Conservation (phyloP, 1,140 invertebrate genomes). For the Steinernema khuongi region DNA sequence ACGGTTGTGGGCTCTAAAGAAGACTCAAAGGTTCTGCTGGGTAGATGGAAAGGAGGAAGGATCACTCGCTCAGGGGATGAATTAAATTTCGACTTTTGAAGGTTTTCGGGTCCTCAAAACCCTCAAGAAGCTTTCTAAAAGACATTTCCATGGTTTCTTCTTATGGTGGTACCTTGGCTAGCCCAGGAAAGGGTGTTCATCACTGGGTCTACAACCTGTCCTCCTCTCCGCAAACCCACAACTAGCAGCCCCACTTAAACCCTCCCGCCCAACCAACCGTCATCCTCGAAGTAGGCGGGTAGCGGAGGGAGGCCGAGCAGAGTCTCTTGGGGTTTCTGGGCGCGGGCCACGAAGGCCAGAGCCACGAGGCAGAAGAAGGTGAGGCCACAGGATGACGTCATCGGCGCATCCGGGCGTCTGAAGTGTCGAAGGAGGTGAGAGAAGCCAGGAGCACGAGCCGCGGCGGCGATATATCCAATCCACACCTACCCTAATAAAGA, state of each 20-base stretch:
- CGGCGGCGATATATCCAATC: conserved; percentile 12
- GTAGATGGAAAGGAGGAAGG: no score
- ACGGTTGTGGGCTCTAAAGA: neutral
- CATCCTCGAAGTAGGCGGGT: conserved; percentile 4
- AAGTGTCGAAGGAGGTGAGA: neutral
- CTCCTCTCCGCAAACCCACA: neutral
- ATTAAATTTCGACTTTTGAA: neutral
- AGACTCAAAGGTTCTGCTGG: no score
- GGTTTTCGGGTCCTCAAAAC: neutral
- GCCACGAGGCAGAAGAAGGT: neutral
- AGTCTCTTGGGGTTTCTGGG: neutral
- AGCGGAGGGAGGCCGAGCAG: neutral
- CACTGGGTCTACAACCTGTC: no score
- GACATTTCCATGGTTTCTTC: no score
- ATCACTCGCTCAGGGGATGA: no score
- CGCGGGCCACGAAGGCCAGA: neutral
- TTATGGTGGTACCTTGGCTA: no score
- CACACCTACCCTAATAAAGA: no score
- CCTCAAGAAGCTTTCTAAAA: neutral
- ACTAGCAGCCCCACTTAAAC: no score
- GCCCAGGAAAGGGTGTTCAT: no score
- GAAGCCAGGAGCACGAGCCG: neutral
- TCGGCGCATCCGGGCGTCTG: conserved; percentile 1
- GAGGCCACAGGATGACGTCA: neutral
- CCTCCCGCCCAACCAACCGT: neutral